Evolutionary conservation across 2,797 vertebrate species (phyloP).

Genomic region (Propithecus perrieri): DNA sequence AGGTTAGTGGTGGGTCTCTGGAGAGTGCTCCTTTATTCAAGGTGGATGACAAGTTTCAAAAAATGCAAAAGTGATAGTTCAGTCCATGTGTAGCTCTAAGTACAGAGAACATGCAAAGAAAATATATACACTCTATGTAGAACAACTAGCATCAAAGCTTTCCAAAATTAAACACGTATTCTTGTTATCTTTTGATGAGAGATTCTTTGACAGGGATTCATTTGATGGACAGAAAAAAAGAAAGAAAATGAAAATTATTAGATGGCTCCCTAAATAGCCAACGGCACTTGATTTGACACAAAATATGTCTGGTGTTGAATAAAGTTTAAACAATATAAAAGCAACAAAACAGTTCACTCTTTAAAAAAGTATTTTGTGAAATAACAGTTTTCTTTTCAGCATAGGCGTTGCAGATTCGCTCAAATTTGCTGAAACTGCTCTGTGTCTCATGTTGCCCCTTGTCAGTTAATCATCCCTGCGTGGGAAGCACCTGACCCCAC

Average conservation of each 20-base stretch:
- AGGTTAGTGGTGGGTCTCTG: background rate
- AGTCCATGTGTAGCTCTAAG: background rate
- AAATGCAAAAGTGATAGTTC: background rate
- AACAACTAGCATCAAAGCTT: background rate
- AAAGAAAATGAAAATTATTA: background rate
- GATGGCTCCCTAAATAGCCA: slow-evolving; percentile 1
- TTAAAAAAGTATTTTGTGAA: background rate
- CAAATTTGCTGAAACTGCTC: background rate
- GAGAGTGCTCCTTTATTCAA: background rate
- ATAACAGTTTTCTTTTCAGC: background rate
- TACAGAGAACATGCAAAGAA: background rate
- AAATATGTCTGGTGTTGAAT: background rate
- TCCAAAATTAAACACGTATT: background rate
- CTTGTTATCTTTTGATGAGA: background rate
- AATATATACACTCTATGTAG: background rate
- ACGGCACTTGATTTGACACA: background rate
- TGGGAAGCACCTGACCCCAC: too few species aligned
- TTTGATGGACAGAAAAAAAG: background rate
- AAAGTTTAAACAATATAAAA: background rate
- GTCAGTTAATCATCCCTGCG: background rate
- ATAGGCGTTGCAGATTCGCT: background rate
- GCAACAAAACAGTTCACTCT: background rate
- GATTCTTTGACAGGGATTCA: background rate
- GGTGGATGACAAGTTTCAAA: background rate
- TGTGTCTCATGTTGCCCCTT: background rate